These are phyloP conservation scores for Channallabes apus DNA, from an alignment of 2,797 vertebrate species.

Conservation along the genomic window DNA sequence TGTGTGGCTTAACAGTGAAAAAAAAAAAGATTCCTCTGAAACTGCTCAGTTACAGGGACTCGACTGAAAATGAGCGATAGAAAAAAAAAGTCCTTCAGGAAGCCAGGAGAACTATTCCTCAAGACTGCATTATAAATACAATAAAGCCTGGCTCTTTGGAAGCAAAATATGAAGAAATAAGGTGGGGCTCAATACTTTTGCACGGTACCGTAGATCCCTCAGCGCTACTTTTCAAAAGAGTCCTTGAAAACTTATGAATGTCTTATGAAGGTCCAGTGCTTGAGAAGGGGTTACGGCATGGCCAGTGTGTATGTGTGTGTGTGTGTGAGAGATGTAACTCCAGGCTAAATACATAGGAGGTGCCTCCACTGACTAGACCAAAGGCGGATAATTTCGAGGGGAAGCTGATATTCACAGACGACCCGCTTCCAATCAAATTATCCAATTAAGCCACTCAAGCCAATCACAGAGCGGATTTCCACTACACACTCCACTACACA, in stretches of 20 bases:
- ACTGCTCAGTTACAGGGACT: too few species aligned
- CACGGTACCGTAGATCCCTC: background rate
- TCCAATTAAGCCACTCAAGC: constrained; percentile 64
- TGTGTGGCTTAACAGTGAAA: too few species aligned
- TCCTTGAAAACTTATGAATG: background rate
- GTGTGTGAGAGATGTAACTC: constrained; percentile 32
- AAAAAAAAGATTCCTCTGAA: too few species aligned
- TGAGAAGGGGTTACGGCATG: too few species aligned
- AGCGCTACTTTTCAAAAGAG: background rate
- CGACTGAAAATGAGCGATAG: too few species aligned
- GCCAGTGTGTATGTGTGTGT: background rate
- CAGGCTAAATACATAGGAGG: constrained; percentile 55
- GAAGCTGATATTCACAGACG: constrained; percentile 61
- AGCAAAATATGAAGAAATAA: too few species aligned
- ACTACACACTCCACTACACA: background rate
- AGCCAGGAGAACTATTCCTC: too few species aligned
- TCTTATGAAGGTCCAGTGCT: background rate
- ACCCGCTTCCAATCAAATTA: constrained; percentile 63
- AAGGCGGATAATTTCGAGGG: constrained; percentile 28
- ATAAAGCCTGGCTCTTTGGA: too few species aligned
- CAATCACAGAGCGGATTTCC: constrained; percentile 45
- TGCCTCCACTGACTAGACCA: constrained; percentile 40
- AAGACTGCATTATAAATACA: too few species aligned
- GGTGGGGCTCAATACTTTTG: too few species aligned
- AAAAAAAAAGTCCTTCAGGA: too few species aligned